These are phyloP conservation scores for Suricata suricatta DNA, from an alignment of 2,113 vertebrate species.

Conservation along the genomic window DNA sequence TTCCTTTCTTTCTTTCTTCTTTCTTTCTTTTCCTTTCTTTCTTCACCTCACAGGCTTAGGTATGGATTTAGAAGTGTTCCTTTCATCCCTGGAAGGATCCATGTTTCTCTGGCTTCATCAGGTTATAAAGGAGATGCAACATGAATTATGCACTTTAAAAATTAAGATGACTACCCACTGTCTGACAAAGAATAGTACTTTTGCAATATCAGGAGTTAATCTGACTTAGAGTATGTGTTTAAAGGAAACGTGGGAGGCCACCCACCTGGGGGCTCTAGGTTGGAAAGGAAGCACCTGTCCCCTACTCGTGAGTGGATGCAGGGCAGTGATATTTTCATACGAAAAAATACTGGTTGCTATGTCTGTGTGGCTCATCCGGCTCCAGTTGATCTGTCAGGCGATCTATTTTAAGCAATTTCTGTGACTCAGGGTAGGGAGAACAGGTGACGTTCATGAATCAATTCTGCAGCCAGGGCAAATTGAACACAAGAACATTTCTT, in stretches of 20 bases:
- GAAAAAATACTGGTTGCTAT: not conserved
- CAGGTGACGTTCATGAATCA: constrained; percentile 4
- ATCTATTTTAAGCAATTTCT: constrained; percentile 64
- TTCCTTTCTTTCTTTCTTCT: too few relatives aligned
- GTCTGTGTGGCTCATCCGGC: not conserved
- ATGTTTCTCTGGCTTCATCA: not conserved
- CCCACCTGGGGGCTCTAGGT: not conserved
- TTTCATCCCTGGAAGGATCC: not conserved
- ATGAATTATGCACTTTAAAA: not conserved
- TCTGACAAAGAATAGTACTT: not conserved
- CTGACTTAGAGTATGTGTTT: constrained; percentile 7
- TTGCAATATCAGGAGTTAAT: not conserved
- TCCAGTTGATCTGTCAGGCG: not conserved
- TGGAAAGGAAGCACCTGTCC: not conserved
- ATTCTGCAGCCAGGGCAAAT: not conserved
- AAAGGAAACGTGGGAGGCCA: constrained; percentile 2
- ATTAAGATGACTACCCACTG: constrained; percentile 1
- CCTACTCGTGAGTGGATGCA: not conserved
- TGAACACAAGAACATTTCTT: constrained; percentile 28
- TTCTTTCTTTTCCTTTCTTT: not conserved
- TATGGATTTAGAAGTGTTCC: not conserved
- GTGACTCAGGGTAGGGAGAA: constrained; percentile 20
- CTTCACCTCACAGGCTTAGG: not conserved
- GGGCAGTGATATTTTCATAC: not conserved
- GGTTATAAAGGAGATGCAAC: not conserved